Conservation (phyloP, 53 echinoderm and acorn worm genomes). For the Paelopatides confundens region DNA sequence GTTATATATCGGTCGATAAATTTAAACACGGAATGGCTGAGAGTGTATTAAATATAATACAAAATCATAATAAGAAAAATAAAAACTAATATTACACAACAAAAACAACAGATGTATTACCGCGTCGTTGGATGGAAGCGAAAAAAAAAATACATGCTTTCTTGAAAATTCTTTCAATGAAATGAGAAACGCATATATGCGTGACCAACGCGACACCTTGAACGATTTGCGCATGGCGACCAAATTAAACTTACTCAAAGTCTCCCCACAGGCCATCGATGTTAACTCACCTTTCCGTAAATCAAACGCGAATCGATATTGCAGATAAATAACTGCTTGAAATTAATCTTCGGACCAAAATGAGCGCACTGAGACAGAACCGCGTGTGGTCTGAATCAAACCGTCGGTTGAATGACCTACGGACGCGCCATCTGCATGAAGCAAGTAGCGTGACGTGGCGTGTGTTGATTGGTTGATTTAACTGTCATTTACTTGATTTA, state of each 20-base stretch:
- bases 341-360: conserved; percentile 30
- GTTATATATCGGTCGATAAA: too few species aligned
- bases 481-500: background rate
- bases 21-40: too few species aligned
- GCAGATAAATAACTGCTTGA: conserved; percentile 18
- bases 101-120: conserved; percentile 27
- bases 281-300: conserved; percentile 8
- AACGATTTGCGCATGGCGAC: background rate
- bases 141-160: background rate
- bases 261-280: conserved; percentile 14
- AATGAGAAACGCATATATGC: conserved; percentile 23
- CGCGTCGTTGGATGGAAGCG: background rate
- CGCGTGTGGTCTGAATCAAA: background rate
- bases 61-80: background rate
- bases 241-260: conserved; percentile 7
- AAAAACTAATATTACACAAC: conserved; percentile 2
- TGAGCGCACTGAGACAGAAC: conserved; percentile 22
- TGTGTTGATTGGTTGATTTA: background rate
- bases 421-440: background rate
- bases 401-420: conserved; percentile 11
- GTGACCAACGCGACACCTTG: conserved; percentile 13
- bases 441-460: background rate
- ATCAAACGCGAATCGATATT: conserved; percentile 29
- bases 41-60: background rate
- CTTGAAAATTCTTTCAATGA: background rate